A percentile compares a stretch with the other conserved stretches of the same genome.
These are phyloP conservation scores for Sternotherus odoratus DNA, from an alignment of 2,797 vertebrate species.

Conservation along the genomic window DNA sequence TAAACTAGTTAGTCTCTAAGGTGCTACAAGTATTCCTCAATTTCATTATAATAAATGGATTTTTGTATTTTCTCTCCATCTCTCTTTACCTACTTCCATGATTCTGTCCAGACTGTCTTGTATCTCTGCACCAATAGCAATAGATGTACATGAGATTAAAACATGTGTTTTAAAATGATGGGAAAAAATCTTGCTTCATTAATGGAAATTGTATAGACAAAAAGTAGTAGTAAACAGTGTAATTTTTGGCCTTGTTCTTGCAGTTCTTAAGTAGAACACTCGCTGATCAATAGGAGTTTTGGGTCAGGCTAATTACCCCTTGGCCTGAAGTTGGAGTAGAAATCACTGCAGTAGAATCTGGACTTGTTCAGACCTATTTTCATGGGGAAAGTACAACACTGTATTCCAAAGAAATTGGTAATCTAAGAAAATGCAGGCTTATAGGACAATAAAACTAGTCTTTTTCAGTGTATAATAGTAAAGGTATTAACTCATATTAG, in stretches of 20 bases:
- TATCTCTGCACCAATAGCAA: not conserved
- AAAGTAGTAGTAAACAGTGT: not conserved
- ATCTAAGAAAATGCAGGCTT: not conserved
- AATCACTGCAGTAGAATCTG: not conserved
- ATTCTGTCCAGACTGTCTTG: not conserved
- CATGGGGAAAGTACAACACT: not conserved
- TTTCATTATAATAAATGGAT: no score
- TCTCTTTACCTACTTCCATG: not conserved
- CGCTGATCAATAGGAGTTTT: not conserved
- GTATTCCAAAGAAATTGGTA: not conserved
- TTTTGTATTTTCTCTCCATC: constrained; percentile 4
- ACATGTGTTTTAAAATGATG: not conserved
- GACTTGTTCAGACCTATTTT: not conserved
- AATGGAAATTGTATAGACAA: not conserved
- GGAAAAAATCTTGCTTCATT: constrained; percentile 1
- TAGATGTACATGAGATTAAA: not conserved
- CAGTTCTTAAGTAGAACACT: not conserved
- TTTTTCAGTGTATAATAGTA: not conserved
- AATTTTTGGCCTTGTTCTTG: not conserved
- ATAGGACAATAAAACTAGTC: not conserved
- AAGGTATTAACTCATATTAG: not conserved
- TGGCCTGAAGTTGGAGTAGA: not conserved
- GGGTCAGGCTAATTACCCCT: not conserved
- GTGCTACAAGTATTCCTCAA: no score
- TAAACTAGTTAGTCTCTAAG: no score